phyloP scores from a whole-genome alignment of 2,888 invertebrate species.

The Nomada fucata region DNA sequence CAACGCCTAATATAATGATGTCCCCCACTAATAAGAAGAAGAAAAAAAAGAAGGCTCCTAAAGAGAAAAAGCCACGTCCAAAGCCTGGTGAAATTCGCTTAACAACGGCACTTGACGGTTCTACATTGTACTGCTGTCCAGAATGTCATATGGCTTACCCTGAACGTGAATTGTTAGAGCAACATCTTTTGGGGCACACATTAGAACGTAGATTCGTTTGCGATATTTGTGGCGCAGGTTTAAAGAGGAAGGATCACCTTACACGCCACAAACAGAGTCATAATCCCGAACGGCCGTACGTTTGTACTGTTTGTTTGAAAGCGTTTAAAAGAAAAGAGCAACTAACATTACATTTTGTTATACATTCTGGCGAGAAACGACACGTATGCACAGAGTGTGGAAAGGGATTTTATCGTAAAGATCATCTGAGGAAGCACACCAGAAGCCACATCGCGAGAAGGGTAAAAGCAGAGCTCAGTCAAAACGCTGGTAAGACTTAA shows the following conservation, averaged over 20 bases:
- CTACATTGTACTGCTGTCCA: constrained; percentile 93
- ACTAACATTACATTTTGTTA: constrained; percentile 94
- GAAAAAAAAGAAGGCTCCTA: constrained; percentile 91
- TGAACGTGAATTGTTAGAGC: constrained; percentile 92
- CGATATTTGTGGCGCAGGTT: constrained; percentile 94
- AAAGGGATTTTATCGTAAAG: constrained; percentile 95
- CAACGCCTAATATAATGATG: constrained; percentile 80
- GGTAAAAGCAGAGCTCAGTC: constrained; percentile 93
- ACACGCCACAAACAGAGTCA: constrained; percentile 95
- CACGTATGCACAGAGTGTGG: constrained; percentile 95
- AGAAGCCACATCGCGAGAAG: constrained; percentile 93
- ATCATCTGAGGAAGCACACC: constrained; percentile 93
- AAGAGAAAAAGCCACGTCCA: constrained; percentile 93
- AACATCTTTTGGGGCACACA: constrained; percentile 94
- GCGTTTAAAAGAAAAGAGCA: constrained; percentile 96
- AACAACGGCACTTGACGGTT: constrained; percentile 92
- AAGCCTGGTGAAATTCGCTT: constrained; percentile 93
- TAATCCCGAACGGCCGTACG: constrained; percentile 94
- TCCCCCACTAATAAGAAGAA: constrained; percentile 88
- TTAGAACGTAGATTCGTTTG: constrained; percentile 94
- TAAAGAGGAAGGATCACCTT: constrained; percentile 94
- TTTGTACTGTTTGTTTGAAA: constrained; percentile 94
- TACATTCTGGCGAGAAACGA: constrained; percentile 95
- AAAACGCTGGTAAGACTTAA: constrained; percentile 85
- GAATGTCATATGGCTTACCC: constrained; percentile 96